Evolutionary conservation across 2,113 vertebrate genomes (phyloP).

Genomic region (Glareola pratincola): DNA sequence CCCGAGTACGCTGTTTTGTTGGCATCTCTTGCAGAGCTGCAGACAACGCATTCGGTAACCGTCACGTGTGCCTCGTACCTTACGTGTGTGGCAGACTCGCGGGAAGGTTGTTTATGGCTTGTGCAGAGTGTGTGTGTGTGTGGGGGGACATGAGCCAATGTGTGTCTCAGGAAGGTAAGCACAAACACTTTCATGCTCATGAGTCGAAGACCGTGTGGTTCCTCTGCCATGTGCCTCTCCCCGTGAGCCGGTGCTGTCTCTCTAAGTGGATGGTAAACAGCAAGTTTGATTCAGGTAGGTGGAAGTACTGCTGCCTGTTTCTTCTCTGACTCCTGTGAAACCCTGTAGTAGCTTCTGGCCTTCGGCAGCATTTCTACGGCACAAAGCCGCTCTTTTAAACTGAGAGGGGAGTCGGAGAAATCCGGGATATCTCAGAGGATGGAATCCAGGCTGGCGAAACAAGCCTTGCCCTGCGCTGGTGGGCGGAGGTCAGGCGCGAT

Average conservation of each 20-base stretch:
- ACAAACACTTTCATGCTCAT: not conserved
- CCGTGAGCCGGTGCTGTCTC: not conserved
- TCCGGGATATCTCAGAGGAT: not conserved
- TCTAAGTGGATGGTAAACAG: not conserved
- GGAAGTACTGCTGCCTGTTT: not conserved
- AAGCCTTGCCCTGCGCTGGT: not conserved
- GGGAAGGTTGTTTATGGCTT: not conserved
- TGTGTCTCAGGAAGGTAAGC: not conserved
- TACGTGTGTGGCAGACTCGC: not conserved
- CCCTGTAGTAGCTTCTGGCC: not conserved
- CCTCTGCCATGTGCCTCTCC: not conserved
- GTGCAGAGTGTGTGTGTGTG: not conserved
- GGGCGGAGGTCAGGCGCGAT: not conserved
- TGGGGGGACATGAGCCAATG: accelerated
- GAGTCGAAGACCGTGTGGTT: not conserved
- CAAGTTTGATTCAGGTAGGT: not conserved
- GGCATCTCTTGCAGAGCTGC: not conserved
- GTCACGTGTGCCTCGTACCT: not conserved
- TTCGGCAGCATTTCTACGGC: not conserved
- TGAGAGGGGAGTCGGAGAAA: not conserved
- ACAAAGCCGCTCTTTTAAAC: not conserved
- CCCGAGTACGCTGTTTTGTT: not conserved
- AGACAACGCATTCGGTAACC: not conserved
- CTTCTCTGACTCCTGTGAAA: not conserved
- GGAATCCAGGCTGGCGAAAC: not conserved